Evolutionary conservation across 2,888 invertebrate genomes (phyloP).

Genomic region (Celastrina argiolus): DNA sequence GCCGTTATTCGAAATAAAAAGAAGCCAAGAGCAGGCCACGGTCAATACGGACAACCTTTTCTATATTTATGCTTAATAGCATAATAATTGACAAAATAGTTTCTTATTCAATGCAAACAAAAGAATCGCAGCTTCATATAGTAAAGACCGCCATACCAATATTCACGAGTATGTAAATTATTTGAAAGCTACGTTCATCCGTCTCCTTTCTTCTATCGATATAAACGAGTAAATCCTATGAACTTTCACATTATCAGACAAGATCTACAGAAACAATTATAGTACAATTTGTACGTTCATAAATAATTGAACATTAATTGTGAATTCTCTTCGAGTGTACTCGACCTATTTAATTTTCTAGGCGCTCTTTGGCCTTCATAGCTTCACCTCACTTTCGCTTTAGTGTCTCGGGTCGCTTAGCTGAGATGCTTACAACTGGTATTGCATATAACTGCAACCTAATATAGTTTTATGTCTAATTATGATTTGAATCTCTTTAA

Average conservation of each 20-base stretch:
- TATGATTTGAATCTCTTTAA: not conserved
- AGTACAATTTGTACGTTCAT: constrained; percentile 24
- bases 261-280: constrained; percentile 13
- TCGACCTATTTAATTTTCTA: constrained; percentile 40
- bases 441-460: not conserved
- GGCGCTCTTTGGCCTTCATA: constrained; percentile 46
- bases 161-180: not conserved
- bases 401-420: constrained; percentile 31
- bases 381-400: constrained; percentile 45
- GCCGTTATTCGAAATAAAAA: no score
- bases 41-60: no score
- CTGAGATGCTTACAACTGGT: constrained; percentile 1
- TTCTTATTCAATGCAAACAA: no score
- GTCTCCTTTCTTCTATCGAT: no score
- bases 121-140: no score
- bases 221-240: not conserved
- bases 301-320: constrained; percentile 31
- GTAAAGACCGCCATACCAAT: not conserved
- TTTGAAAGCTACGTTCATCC: no score
- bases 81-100: no score
- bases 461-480: not conserved
- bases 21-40: no score
- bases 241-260: constrained; percentile 10
- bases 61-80: no score
- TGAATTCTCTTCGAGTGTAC: constrained; percentile 36